A percentile compares a stretch with the other conserved stretches of the same genome.
Conservation (phyloP, 2,797 vertebrate genomes). For the Lagocephalus sceleratus region DNA sequence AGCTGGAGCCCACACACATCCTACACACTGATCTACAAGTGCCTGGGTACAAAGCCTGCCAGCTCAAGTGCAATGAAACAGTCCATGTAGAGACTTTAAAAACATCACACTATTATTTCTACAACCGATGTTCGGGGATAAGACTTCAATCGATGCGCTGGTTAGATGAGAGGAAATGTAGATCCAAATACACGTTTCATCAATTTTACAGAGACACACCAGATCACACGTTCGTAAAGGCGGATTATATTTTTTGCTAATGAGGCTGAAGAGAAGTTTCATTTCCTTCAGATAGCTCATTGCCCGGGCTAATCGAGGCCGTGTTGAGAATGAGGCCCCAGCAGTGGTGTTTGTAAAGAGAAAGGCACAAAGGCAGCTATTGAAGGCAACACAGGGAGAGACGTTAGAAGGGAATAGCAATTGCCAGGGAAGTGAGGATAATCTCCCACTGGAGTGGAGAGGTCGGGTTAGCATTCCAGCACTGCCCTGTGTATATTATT, state of each 20-base stretch:
- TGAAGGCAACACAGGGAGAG: conserved; percentile 48
- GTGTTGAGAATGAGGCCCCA: conserved; percentile 57
- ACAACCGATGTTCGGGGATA: conserved; percentile 9
- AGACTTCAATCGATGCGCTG: not conserved
- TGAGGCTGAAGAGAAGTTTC: conserved; percentile 17
- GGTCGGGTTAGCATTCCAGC: conserved; percentile 44
- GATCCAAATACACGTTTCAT: not conserved
- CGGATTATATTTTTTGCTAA: not conserved
- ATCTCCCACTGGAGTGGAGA: conserved; percentile 24
- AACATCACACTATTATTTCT: conserved; percentile 30
- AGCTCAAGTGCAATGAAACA: conserved; percentile 33
- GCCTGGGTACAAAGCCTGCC: conserved; percentile 47
- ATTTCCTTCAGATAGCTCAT: conserved; percentile 55
- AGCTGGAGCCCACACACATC: conserved; percentile 68
- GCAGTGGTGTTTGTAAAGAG: conserved; percentile 58
- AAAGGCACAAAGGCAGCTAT: conserved; percentile 65
- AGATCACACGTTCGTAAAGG: not conserved
- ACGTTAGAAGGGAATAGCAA: conserved; percentile 42
- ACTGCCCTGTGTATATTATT: conserved; percentile 41
- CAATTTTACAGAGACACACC: not conserved
- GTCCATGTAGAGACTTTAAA: conserved; percentile 29
- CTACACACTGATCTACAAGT: conserved; percentile 65
- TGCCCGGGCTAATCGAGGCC: conserved; percentile 45
- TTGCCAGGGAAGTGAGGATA: conserved; percentile 47
- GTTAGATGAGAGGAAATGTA: conserved; percentile 6